Conservation (phyloP, 2,888 invertebrate species). For the Xiphydria camelus region DNA sequence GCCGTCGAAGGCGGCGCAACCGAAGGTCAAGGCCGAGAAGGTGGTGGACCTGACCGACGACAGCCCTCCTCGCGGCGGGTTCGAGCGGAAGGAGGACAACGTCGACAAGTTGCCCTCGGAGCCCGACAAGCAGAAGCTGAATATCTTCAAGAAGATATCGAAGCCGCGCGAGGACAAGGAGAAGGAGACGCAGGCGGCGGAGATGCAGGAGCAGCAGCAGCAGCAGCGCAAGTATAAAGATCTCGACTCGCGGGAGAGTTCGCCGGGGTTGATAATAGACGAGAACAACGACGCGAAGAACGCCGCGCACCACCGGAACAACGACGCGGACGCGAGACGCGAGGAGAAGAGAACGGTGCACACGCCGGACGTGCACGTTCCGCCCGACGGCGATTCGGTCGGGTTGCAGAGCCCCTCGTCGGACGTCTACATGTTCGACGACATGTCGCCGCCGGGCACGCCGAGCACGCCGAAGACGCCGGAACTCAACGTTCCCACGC, state of each 20-base stretch:
- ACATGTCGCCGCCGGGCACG: constrained; percentile 62
- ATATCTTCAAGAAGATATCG: constrained; percentile 86
- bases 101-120: constrained; percentile 73
- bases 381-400: constrained; percentile 28
- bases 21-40: constrained; percentile 43
- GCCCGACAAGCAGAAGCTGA: constrained; percentile 82
- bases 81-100: constrained; percentile 61
- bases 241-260: constrained; percentile 53
- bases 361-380: constrained; percentile 44
- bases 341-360: constrained; percentile 53
- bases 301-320: constrained; percentile 22
- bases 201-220: too few relatives aligned
- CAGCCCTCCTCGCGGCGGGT: constrained; percentile 11
- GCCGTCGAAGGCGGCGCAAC: constrained; percentile 33
- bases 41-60: constrained; percentile 25
- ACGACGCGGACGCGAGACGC: constrained; percentile 31
- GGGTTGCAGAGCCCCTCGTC: constrained; percentile 53
- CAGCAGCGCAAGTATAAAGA: constrained; percentile 55
- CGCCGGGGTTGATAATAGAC: constrained; percentile 57
- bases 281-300: constrained; percentile 49
- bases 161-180: constrained; percentile 69
- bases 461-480: constrained; percentile 64
- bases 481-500: constrained; percentile 61
- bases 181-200: constrained; percentile 60
- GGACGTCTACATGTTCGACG: constrained; percentile 55